Percentiles rank a stretch among this genome's conserved stretches.
phyloP scores from a whole-genome alignment of 2,113 vertebrate genomes.

The Spea bombifrons region DNA sequence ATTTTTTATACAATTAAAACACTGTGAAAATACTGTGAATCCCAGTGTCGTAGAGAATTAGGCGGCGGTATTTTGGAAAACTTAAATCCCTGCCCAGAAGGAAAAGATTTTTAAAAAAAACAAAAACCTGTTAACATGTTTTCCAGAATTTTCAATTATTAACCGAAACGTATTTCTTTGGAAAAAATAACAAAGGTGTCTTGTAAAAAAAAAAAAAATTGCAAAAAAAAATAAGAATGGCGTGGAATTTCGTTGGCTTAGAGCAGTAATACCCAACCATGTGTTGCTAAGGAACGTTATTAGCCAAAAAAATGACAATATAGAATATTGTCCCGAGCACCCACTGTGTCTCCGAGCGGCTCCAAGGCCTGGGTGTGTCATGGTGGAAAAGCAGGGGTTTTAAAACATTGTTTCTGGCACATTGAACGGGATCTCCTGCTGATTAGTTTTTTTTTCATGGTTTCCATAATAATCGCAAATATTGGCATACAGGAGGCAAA shows the following conservation, averaged over 20 bases:
- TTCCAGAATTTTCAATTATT: background rate
- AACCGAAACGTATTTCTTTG: background rate
- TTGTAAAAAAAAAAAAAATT: background rate
- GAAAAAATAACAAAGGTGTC: background rate
- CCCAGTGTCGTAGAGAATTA: background rate
- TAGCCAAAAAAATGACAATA: slow-evolving; percentile 10
- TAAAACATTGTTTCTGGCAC: slow-evolving; percentile 8
- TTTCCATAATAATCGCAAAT: slow-evolving; percentile 35
- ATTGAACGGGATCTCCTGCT: slow-evolving; percentile 18
- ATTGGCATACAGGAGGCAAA: slow-evolving; percentile 31
- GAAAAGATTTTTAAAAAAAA: too few species aligned
- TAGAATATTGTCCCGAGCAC: background rate
- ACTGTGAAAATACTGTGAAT: background rate
- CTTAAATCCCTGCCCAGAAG: background rate
- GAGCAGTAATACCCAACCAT: background rate
- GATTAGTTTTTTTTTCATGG: slow-evolving; percentile 24
- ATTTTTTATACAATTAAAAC: too few species aligned
- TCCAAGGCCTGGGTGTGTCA: slow-evolving; percentile 20
- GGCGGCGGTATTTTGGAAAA: background rate
- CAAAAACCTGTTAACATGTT: background rate
- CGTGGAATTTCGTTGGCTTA: background rate
- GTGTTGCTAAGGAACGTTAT: slow-evolving; percentile 10
- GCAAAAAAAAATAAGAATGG: background rate
- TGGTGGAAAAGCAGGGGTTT: background rate
- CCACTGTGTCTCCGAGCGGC: background rate